Base-by-base conservation (phyloP, 1,140 invertebrate species). In the Yoshiicerus persimilis region DNA sequence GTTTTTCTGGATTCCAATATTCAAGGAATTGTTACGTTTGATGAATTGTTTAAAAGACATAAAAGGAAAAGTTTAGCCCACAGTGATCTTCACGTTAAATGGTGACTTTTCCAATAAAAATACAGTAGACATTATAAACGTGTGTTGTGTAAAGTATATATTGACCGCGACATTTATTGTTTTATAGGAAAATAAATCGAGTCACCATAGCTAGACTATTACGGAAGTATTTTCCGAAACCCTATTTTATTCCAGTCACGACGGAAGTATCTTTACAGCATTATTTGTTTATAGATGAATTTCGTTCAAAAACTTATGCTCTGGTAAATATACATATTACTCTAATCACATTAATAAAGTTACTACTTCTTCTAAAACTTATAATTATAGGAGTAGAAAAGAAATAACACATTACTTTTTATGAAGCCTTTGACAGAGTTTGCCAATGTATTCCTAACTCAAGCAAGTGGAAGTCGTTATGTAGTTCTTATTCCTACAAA, bases 351-450 rank as follows among this genome's bases (percentile, higher is more conserved):
- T 10, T 23, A 3, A 20, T 70, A 2, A 6, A 23, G 11, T 70
- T 70, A 47, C 2, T 47, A 2, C 41, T 20, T 47, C 2, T 41
- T 41, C 13, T 41, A 41, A 41, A 41, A 41, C 39, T 8, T 86
- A 64, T 13, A 6, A 41, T 13, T 13, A 41, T 64, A 86, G 32
- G 8, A 6, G 32, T 75, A 23, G 13, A 41, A 86, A 27, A 38
- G 30, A 25, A 83, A 30, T 66, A 90, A 25, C 16, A 64, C 87
- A 39, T 87, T 56, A 86, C 75, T 84, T 77, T 36, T 89, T n/a
- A 38, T 62, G 16, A 80, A 95, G 94, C 96, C 96, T 38, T 94
- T 95, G 91, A 95, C 95, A 30, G 96, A 96, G 92, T 96, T 96
- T 91, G 95, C 94, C 83, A 96, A 95, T 92, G 94, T 96, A 36